Conservation (phyloP, 92 coral and sea anemone genomes). For the Blastomussa wellsi region DNA sequence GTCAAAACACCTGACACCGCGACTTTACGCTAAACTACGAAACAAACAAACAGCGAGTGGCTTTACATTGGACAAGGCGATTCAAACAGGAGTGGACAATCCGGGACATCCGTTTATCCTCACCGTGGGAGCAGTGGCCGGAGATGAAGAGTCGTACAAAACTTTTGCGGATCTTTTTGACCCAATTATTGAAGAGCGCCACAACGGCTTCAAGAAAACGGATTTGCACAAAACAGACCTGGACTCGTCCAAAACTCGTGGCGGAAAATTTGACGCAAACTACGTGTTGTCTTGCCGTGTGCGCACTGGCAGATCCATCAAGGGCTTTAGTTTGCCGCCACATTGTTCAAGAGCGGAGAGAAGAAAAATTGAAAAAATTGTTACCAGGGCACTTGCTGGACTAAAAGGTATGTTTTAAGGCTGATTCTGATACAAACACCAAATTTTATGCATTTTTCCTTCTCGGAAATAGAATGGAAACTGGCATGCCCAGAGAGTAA, state of each 20-base stretch:
- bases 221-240: constrained; percentile 86
- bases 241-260: constrained; percentile 74
- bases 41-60: constrained; percentile 77
- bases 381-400: constrained; percentile 79
- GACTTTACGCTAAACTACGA: constrained; percentile 83
- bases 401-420: constrained; percentile 60
- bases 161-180: constrained; percentile 85
- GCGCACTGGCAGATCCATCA: constrained; percentile 93
- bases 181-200: constrained; percentile 95
- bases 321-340: constrained; percentile 84
- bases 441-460: neutral
- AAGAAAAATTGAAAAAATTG: constrained; percentile 83
- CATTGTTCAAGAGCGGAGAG: constrained; percentile 98
- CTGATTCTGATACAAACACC: neutral
- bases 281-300: constrained; percentile 91
- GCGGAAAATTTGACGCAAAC: constrained; percentile 85
- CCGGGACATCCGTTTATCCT: constrained; percentile 95
- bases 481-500: neutral
- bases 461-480: neutral
- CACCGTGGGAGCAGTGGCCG: constrained; percentile 94
- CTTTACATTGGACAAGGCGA: constrained; percentile 85
- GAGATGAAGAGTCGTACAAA: constrained; percentile 89
- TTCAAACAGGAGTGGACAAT: constrained; percentile 91
- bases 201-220: constrained; percentile 81
- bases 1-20: constrained; percentile 93